These are phyloP conservation scores for Drosophila orena DNA, from an alignment of 1,140 invertebrate species.

Conservation along the genomic window DNA sequence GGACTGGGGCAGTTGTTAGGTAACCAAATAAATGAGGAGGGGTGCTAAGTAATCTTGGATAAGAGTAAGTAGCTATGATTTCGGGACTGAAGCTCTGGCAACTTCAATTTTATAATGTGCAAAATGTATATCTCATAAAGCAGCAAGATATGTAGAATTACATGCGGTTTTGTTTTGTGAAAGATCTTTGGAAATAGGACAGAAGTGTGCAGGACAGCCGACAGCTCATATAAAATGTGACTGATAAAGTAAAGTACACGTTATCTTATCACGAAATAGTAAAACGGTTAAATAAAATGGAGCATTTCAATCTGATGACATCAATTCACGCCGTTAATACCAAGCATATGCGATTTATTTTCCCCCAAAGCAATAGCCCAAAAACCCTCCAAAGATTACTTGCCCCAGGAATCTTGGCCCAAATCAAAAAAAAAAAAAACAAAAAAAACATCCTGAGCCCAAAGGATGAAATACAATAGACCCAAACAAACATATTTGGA, in stretches of 20 bases:
- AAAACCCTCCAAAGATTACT: conserved; percentile 6
- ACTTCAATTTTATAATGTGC: background rate
- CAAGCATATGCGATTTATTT: no score
- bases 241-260: background rate
- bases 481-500: conserved; percentile 63
- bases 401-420: background rate
- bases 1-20: conserved; percentile 13
- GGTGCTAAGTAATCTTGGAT: conserved; percentile 36
- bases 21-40: conserved; percentile 4
- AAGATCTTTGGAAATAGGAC: background rate
- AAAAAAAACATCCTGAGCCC: background rate
- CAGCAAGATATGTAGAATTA: no score
- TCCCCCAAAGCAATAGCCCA: background rate
- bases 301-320: background rate
- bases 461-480: conserved; percentile 5
- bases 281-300: background rate
- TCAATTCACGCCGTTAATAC: no score
- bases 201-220: background rate
- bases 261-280: background rate
- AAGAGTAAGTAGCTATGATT: conserved; percentile 15
- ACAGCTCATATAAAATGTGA: background rate
- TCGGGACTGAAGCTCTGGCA: background rate
- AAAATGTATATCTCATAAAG: background rate
- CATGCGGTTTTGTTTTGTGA: background rate
- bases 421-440: no score